These are phyloP conservation scores for Columba guinea DNA, from an alignment of 2,797 vertebrate genomes.

Conservation along the genomic window DNA sequence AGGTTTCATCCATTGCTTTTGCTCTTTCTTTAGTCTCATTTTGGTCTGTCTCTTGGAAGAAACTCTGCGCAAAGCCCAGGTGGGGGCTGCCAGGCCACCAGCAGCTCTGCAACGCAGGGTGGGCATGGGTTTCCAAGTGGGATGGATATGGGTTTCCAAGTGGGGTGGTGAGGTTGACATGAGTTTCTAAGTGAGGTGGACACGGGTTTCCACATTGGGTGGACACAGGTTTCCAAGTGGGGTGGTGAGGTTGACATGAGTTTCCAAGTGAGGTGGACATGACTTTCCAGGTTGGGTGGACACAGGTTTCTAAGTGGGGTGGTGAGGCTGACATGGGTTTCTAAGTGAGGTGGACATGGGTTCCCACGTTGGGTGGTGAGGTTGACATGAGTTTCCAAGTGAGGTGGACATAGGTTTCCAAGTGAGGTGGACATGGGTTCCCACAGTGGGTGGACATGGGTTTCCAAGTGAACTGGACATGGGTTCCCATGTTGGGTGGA, in stretches of 20 bases:
- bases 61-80: background rate
- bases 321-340: background rate
- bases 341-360: background rate
- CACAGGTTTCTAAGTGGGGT: too few species aligned
- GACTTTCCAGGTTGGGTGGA: too few species aligned
- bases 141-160: too few species aligned
- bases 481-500: background rate
- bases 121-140: too few species aligned
- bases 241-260: background rate
- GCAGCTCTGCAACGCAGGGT: background rate
- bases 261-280: background rate
- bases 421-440: accelerated
- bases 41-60: background rate
- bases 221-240: too few species aligned
- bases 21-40: background rate
- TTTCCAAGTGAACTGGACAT: background rate
- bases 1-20: background rate
- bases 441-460: accelerated
- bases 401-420: background rate
- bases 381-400: background rate
- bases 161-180: too few species aligned
- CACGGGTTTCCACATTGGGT: too few species aligned
- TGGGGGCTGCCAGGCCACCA: background rate
- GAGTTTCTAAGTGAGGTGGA: too few species aligned
- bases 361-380: background rate